Base-by-base conservation (phyloP, 2,113 vertebrate genomes). In the Solenodon paradoxus region DNA sequence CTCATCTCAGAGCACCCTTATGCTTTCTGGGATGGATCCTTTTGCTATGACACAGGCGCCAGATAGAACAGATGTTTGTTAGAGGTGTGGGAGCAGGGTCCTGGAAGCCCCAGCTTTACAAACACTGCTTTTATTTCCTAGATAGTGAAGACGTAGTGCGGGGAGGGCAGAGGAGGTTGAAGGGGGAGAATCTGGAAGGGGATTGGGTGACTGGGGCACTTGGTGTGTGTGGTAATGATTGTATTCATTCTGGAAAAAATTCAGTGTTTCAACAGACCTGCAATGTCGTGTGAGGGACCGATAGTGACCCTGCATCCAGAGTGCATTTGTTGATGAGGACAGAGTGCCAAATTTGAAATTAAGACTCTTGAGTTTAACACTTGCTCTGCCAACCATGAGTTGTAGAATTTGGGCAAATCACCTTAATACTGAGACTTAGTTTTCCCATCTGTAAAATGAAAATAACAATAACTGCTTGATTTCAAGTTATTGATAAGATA, bases 361-460 rank as follows among this genome's bases (percentile, higher is more conserved):
- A 26, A 35, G 61, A 81, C 49, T 55, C 45, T 35, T 9, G 10
- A 63, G 19, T 19, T 45, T 87, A 6, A 68, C 32, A 47, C 82
- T 26, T 40, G 11, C 17, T 74, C 45, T 68, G 45, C 24, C n/a
- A 24, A 7, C 55, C 5, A 0, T 9, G 38, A 79, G 45, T 57
- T 38, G 10, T 53, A 45, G 61, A 75, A 68, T 32, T 35, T 42
- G 38, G 53, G n/a, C 32, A 79, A 40, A 64, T 69, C 59, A 24
- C 42, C 88, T 57, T 26, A 68, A 40, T 57, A 45, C 24, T 55
- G 72, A 74, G 55, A 40, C 38, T 90, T 47, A 32, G 4, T 84
- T 30, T 96, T 91, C 42, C 22, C 5, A 51, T 19, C 63, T 63
- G 22, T 81, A 69, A 45, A 53, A 28, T 66, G 63, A 68, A 79